These are phyloP conservation scores for Psix sp. DNA, from an alignment of 1,140 invertebrate genomes.

Conservation along the genomic window DNA sequence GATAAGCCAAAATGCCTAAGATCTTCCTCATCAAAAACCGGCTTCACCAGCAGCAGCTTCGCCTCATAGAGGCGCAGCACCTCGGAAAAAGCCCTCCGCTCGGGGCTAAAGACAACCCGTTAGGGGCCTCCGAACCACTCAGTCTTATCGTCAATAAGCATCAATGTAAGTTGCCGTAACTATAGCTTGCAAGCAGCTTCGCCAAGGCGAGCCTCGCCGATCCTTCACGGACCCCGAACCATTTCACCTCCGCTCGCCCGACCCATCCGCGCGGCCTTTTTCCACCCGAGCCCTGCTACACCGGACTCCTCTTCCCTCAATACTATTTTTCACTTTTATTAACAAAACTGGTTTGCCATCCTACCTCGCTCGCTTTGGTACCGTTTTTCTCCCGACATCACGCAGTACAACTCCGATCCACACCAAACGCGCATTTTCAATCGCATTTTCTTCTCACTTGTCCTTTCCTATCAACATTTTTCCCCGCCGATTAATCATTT, in stretches of 20 bases:
- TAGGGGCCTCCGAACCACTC: slow-evolving; percentile 71
- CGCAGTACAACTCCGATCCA: too few relatives aligned
- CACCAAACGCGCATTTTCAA: too few relatives aligned
- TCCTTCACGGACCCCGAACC: too few relatives aligned
- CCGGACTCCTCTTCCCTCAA: not conserved
- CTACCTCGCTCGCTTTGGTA: too few relatives aligned
- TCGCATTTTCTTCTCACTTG: too few relatives aligned
- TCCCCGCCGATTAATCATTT: too few relatives aligned
- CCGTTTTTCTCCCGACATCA: too few relatives aligned
- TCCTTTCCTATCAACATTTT: too few relatives aligned
- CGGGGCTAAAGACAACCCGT: slow-evolving; percentile 70
- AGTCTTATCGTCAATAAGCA: slow-evolving; percentile 76
- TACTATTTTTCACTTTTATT: slow-evolving; percentile 1
- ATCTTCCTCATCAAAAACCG: slow-evolving; percentile 92
- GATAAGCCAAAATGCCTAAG: slow-evolving; percentile 87
- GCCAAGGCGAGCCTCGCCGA: too few relatives aligned
- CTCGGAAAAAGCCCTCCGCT: slow-evolving; percentile 71
- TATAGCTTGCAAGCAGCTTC: too few relatives aligned
- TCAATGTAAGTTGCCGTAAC: slow-evolving; percentile 75
- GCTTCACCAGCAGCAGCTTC: slow-evolving; percentile 90
- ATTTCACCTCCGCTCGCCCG: too few relatives aligned
- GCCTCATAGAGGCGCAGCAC: slow-evolving; percentile 87
- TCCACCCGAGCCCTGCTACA: not conserved
- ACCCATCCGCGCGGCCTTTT: not conserved
- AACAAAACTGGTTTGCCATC: too few relatives aligned